Conservation (phyloP, 2,113 vertebrate species). For the Cephalopholis sonnerati region DNA sequence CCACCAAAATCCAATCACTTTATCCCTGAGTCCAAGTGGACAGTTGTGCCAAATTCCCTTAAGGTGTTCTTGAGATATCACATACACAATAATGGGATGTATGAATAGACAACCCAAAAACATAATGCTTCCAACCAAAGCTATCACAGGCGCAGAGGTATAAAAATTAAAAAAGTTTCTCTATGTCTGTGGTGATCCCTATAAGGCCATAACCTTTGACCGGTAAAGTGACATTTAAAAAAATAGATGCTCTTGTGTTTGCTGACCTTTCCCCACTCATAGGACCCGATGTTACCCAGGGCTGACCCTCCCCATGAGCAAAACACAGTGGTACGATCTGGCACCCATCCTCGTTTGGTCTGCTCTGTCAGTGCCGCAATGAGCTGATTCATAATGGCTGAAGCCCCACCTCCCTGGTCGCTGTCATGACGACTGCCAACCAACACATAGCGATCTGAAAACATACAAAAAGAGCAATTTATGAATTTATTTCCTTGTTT, state of each 20-base stretch:
- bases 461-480: neutral
- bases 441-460: constrained; percentile 91
- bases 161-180: neutral
- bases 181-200: neutral
- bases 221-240: constrained; percentile 34
- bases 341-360: constrained; percentile 90
- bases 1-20: no score
- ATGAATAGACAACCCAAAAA: no score
- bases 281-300: constrained; percentile 92
- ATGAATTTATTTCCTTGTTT: neutral
- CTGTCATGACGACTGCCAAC: constrained; percentile 89
- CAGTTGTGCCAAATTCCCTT: no score
- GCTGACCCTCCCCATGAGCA: constrained; percentile 92
- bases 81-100: no score
- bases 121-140: no score
- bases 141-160: no score
- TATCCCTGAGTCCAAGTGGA: no score
- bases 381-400: constrained; percentile 89
- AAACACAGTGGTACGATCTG: constrained; percentile 90
- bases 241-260: constrained; percentile 28
- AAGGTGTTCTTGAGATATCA: no score
- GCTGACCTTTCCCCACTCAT: constrained; percentile 95
- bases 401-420: constrained; percentile 81
- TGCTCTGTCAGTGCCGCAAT: constrained; percentile 87
- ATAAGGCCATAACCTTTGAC: neutral